Evolutionary conservation across 2,113 vertebrate species (phyloP), one percentile per base, ranked within the genome.

Genomic region (Heterocephalus glaber): DNA sequence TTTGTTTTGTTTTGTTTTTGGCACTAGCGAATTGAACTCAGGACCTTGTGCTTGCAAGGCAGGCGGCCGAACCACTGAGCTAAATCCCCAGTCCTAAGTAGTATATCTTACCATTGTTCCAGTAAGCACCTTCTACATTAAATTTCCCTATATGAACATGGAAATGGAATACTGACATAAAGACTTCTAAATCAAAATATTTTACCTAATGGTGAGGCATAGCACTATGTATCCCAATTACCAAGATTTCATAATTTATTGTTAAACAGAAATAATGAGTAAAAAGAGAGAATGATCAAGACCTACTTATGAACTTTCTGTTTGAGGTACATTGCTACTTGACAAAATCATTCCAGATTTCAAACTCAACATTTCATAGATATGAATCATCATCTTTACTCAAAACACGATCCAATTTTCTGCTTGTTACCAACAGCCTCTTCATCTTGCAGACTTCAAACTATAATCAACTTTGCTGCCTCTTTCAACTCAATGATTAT

Each of bases 121-220:
- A 65, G 56, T 65, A 83, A 38, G 7, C 22, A 61, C 7, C 8
- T 72, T 89, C 70, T 94, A 28, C 95, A 38, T 68, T 82, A 94
- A 96, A 81, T 83, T 70, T 83, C n/a, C 24, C 80, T 93, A 61
- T 26, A 14, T 92, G 35, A 92, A 65, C 26, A 41, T 56, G 3
- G 19, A 92, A 47, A 33, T 20, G 89, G 56, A 68, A 89, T 95
- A 80, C 63, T 91, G 33, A 86, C 44, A 61, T 70, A 89, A 85
- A 85, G 7, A 3, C 79, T 66, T 30, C 28, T 65, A 54, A 87
- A 60, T 87, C 30, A 84, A 74, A 92, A 38, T 76, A 66, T 82
- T 56, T 72, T 84, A 47, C 44, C 35, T 65, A 79, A 0, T 38
- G 12, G n/a, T 16, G 77, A 60, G 30, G 10, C 14, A 12, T 92